Evolutionary conservation across 2,113 vertebrate genomes (phyloP), one percentile per base, ranked within the genome.

Genomic region (Aviceda subcristata): DNA sequence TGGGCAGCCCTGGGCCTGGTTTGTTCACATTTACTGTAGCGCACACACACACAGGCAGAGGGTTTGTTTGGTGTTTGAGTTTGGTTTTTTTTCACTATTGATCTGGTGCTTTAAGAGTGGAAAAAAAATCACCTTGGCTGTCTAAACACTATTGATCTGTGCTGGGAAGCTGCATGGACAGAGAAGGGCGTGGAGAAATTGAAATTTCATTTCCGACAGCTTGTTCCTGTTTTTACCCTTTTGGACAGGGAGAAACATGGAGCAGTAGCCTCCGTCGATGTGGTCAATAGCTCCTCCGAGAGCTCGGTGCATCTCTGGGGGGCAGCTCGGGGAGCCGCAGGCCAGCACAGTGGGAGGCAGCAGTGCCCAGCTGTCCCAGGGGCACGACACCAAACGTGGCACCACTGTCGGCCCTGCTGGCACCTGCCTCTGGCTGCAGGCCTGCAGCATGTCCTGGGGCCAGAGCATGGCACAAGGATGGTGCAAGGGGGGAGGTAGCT

Each of bases 141-240:
- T 99, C 99, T 99, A 99, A 99, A 99, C 98, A 98, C 98, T 99
- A 98, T 99, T 99, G 99, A 99, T 99, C 98, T 97, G 94, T 98
- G 96, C 98, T 98, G 98, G 98, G 98, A 97, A 98, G 98, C 98
- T 89, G 56, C 97, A 82, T 96, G 97, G 96, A 98, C 98, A 98
- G 98, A 98, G 99, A 99, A 99, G 98, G 98, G 98, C 97, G 97
- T 98, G 98, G 98, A 98, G 98, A 98, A 99, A 99, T 98, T 98
- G 98, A 99, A 98, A 99, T 98, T 99, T 99, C 98, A 99, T 99
- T 99, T 99, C 98, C 97, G 94, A 98, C 99, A 99, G 98, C 98
- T 99, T 98, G 98, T 99, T 99, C 98, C 98, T 98, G 98, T 98
- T 98, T 99, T 98, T 98, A 98, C 97, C 97, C 96, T 97, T 98